Base-by-base conservation (phyloP, 2,888 invertebrate genomes). In the Lymantria dispar region DNA sequence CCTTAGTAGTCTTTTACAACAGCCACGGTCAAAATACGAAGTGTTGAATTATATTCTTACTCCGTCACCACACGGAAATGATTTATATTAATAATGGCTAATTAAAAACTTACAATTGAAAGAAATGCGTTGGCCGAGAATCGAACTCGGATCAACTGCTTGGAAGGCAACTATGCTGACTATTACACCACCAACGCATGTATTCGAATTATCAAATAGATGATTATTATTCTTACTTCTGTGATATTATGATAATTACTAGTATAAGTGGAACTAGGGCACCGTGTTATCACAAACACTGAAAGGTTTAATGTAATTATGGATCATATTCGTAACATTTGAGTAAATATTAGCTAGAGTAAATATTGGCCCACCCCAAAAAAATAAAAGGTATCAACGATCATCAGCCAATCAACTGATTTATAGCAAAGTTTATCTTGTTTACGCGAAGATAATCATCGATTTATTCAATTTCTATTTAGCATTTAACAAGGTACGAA, bases 141-240 rank as follows among this genome's bases (percentile, higher is more conserved):
- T 91, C 91, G 89, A 91, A 90, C 88, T 85, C 87, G 89, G 87
- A 90, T 91, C 89, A 89, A 91, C 89, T 91, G 89, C 90, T 90
- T 91, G 90, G 88, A 90, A 90, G 89, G 89, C 89, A 90, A 91
- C 89, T 91, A 91, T 91, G 89, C 90, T 90, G 84, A 91, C 89
- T 89, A 91, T 90, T 90, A 88, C 89, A 89, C 90, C 89, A 91
- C 90, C 91, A 84, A 85, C 89, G 90, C 90, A 68, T 33, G 8
- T 33, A 10, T 10, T 33, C 3, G 8, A 33, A 33, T 8, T 10
- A 7, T 10, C 9, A 33, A 33, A 33, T 33, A 33, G 1, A 10
- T 33, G 10, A 33, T 33, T 33, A 33, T 7, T 33, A 10, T 10
- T 33, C 10, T 33, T 33, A 33, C 3, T 22, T 3, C 5, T 22